Conservation (phyloP, 2,113 vertebrate genomes). For the Perca schrenkii region DNA sequence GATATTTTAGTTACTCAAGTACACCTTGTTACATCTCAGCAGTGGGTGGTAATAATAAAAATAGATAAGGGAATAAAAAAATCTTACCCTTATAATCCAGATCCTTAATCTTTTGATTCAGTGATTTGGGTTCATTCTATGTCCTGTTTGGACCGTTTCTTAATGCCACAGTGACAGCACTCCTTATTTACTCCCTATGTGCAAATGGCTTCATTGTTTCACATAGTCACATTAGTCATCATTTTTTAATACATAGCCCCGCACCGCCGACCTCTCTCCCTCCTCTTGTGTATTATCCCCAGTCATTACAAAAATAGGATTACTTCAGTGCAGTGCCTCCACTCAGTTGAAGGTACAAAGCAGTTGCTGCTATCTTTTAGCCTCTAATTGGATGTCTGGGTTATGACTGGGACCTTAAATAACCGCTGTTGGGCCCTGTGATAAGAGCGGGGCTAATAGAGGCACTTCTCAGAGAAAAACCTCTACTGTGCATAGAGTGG, state of each 20-base stretch:
- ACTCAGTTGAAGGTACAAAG: slow-evolving; percentile 25
- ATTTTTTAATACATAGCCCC: slow-evolving; percentile 65
- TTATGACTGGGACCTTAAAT: slow-evolving; percentile 33
- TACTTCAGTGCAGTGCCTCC: slow-evolving; percentile 29
- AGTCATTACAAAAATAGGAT: slow-evolving; percentile 58
- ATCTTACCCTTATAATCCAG: neutral
- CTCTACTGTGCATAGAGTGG: neutral
- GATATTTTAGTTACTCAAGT: slow-evolving; percentile 55
- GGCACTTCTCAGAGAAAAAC: neutral
- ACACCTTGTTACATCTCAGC: slow-evolving; percentile 37
- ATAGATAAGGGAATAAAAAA: slow-evolving; percentile 32
- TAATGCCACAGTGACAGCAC: slow-evolving; percentile 74
- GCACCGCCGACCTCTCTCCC: slow-evolving; percentile 10
- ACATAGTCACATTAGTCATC: slow-evolving; percentile 81
- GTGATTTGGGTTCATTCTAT: slow-evolving; percentile 51
- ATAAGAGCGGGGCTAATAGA: slow-evolving; percentile 32
- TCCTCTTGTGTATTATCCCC: slow-evolving; percentile 39
- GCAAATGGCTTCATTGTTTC: slow-evolving; percentile 86
- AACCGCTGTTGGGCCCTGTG: slow-evolving; percentile 7
- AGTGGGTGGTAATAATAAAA: slow-evolving; percentile 28
- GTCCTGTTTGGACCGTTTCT: slow-evolving; percentile 66
- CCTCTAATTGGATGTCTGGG: slow-evolving; percentile 46
- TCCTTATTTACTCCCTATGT: slow-evolving; percentile 78
- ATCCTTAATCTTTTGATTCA: slow-evolving; percentile 51
- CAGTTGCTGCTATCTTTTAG: slow-evolving; percentile 22